Percentiles rank a stretch among this genome's conserved stretches.
Evolutionary conservation across 1,140 invertebrate species (phyloP).

Genomic region (Anagrus nilaparvatae): DNA sequence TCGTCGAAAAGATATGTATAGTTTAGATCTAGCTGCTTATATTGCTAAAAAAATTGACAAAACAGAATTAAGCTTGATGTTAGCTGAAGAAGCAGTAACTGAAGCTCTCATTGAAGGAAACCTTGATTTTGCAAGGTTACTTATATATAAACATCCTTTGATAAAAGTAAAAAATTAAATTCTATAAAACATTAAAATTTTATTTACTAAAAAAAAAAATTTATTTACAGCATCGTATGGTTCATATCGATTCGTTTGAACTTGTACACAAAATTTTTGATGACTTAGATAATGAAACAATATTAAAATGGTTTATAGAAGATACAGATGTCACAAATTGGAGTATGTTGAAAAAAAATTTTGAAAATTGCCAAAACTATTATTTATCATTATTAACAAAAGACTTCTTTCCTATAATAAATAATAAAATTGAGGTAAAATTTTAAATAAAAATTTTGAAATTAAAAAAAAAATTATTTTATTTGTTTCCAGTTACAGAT

Average conservation of each 20-base stretch:
- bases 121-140: conserved; percentile 15
- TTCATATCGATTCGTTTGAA: conserved; percentile 23
- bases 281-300: conserved; percentile 7
- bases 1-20: conserved; percentile 22
- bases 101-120: conserved; percentile 21
- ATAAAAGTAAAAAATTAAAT: conserved; percentile 18
- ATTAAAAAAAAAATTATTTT: too few relatives aligned
- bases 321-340: conserved; percentile 18
- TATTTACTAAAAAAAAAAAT: neutral
- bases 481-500: conserved; percentile 29
- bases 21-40: conserved; percentile 27
- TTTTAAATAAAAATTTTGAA: too few relatives aligned
- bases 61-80: conserved; percentile 18
- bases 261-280: conserved; percentile 17
- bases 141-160: conserved; percentile 24
- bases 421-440: conserved; percentile 17
- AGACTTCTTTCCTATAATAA: conserved; percentile 12
- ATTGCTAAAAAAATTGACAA: conserved; percentile 27
- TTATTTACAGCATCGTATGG: conserved; percentile 18
- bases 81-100: conserved; percentile 29
- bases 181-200: neutral
- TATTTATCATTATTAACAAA: conserved; percentile 18
- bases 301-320: conserved; percentile 22
- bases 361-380: conserved; percentile 14
- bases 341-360: conserved; percentile 19